phyloP scores from a whole-genome alignment of 2,888 invertebrate genomes.

The Tachina grossa region DNA sequence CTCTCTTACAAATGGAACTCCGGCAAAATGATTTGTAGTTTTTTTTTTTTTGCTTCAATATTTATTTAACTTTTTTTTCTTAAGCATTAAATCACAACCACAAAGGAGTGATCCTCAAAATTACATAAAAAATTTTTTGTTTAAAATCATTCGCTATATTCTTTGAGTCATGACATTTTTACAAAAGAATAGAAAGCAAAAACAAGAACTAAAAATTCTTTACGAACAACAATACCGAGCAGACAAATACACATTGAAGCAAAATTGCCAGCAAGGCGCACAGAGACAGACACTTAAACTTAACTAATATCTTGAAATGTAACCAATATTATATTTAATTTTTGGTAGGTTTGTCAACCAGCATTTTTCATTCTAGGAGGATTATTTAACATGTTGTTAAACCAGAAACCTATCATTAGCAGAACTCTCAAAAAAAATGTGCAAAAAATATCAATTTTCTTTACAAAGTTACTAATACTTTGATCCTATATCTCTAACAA shows the following conservation, averaged over 20 bases:
- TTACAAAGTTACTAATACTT: slow-evolving; percentile 67
- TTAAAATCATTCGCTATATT: slow-evolving; percentile 72
- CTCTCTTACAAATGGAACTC: slow-evolving; percentile 5
- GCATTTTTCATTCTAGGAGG: slow-evolving; percentile 56
- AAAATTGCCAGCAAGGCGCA: not conserved
- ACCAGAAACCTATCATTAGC: slow-evolving; percentile 62
- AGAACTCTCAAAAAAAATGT: slow-evolving; percentile 15
- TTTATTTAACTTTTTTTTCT: not conserved
- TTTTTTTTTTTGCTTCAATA: not conserved
- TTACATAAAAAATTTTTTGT: slow-evolving; percentile 68
- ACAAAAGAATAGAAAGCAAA: slow-evolving; percentile 29
- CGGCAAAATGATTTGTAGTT: slow-evolving; percentile 56
- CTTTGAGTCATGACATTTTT: slow-evolving; percentile 66
- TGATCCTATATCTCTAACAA: slow-evolving; percentile 69
- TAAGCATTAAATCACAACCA: slow-evolving; percentile 59
- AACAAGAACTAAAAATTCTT: slow-evolving; percentile 18
- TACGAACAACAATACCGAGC: slow-evolving; percentile 32
- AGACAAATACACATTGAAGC: not conserved
- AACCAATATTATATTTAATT: slow-evolving; percentile 62
- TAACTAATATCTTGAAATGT: slow-evolving; percentile 46
- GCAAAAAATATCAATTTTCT: slow-evolving; percentile 71
- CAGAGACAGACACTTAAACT: slow-evolving; percentile 15
- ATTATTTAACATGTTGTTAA: slow-evolving; percentile 70
- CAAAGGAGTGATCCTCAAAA: slow-evolving; percentile 73
- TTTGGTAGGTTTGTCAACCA: slow-evolving; percentile 73